Conservation (phyloP, 2,797 vertebrate species). For the Botia almorhae region DNA sequence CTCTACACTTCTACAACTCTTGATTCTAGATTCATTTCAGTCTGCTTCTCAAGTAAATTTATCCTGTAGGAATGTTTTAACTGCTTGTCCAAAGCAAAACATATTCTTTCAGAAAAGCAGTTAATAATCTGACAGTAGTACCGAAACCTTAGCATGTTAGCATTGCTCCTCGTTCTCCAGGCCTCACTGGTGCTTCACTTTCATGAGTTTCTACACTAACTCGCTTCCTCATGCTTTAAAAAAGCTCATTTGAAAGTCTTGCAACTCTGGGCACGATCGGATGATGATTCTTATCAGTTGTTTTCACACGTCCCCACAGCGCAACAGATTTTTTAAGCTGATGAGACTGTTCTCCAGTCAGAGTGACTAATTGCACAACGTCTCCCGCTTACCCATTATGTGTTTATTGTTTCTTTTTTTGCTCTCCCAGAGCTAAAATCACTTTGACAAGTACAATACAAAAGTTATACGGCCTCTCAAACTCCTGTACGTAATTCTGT, state of each 20-base stretch:
- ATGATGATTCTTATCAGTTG: constrained; percentile 5
- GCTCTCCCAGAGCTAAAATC: background rate
- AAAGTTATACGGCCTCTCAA: background rate
- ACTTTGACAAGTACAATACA: background rate
- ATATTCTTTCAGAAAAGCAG: too few species aligned
- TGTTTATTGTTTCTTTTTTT: background rate
- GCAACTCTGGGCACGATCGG: constrained; percentile 1
- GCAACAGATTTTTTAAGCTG: constrained; percentile 26
- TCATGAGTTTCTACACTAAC: background rate
- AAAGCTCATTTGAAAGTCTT: background rate
- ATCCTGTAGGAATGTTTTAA: too few species aligned
- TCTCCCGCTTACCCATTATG: constrained; percentile 30
- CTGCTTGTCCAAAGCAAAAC: too few species aligned
- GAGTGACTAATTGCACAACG: constrained; percentile 18
- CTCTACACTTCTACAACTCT: constrained; percentile 11
- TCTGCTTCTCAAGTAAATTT: too few species aligned
- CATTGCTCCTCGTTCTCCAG: background rate
- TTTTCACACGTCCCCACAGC: constrained; percentile 1
- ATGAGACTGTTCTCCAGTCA: constrained; percentile 50
- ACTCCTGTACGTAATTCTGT: background rate
- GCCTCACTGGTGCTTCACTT: background rate
- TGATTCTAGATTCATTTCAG: background rate
- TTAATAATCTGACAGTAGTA: too few species aligned
- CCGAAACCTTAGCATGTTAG: too few species aligned
- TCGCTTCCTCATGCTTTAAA: background rate